Conservation (phyloP, 2,797 vertebrate genomes). For the Lepus oiostolus region DNA sequence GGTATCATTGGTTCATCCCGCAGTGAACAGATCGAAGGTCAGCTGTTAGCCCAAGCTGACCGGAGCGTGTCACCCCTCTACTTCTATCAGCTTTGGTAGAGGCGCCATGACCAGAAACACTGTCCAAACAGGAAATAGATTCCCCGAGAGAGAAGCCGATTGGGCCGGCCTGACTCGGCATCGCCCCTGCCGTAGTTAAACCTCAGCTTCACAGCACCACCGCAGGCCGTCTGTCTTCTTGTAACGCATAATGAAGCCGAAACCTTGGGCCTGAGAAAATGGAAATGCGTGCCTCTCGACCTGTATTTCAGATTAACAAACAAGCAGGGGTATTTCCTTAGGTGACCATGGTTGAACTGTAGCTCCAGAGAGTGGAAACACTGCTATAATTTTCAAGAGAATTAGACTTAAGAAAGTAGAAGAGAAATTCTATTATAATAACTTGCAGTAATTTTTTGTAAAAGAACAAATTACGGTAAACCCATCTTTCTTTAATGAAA, state of each 20-base stretch:
- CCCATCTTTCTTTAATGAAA: slow-evolving; percentile 89
- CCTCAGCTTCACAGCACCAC: slow-evolving; percentile 87
- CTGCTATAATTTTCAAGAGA: slow-evolving; percentile 90
- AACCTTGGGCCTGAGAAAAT: slow-evolving; percentile 85
- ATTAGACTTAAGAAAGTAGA: slow-evolving; percentile 86
- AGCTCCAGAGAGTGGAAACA: slow-evolving; percentile 86
- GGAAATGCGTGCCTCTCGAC: slow-evolving; percentile 87
- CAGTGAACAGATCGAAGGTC: slow-evolving; percentile 93
- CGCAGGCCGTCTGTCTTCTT: slow-evolving; percentile 87
- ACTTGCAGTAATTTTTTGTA: slow-evolving; percentile 88
- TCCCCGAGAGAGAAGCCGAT: slow-evolving; percentile 86
- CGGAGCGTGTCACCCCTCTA: slow-evolving; percentile 84
- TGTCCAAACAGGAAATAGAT: slow-evolving; percentile 88
- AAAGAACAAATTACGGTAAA: slow-evolving; percentile 89
- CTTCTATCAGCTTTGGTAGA: slow-evolving; percentile 82
- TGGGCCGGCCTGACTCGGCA: slow-evolving; percentile 86
- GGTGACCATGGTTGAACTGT: slow-evolving; percentile 85
- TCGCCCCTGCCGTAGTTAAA: slow-evolving; percentile 86
- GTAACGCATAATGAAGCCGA: slow-evolving; percentile 87
- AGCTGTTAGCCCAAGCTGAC: slow-evolving; percentile 67
- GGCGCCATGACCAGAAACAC: slow-evolving; percentile 87
- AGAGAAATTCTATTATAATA: slow-evolving; percentile 87
- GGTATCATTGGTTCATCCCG: slow-evolving; percentile 93
- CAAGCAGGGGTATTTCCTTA: slow-evolving; percentile 90
- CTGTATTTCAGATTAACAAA: slow-evolving; percentile 90